A percentile compares a stretch with the other conserved stretches of the same genome.
Evolutionary conservation across 2,888 invertebrate genomes (phyloP).

Genomic region (Scaptomyza polygonia): DNA sequence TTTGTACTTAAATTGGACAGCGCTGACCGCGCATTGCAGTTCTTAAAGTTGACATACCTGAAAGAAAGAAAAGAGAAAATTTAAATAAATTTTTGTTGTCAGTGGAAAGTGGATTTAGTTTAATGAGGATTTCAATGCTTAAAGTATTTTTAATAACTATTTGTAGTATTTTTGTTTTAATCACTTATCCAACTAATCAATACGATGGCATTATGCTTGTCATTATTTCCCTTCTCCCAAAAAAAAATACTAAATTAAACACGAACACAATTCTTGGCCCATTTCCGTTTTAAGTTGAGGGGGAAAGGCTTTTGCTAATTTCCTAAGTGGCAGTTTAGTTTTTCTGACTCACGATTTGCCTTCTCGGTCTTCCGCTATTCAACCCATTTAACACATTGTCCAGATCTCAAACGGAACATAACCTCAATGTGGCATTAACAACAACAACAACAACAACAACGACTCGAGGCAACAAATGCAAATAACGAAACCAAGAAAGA

Average conservation of each 20-base stretch:
- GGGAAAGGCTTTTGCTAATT: constrained; percentile 41
- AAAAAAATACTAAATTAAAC: too few relatives aligned
- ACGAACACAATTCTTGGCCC: too few relatives aligned
- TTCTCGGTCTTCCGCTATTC: constrained; percentile 28
- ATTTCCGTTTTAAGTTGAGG: too few relatives aligned
- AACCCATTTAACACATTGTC: constrained; percentile 77
- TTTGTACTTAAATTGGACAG: constrained; percentile 53
- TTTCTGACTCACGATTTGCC: constrained; percentile 20
- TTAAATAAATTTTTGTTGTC: constrained; percentile 34
- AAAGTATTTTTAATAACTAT: too few relatives aligned
- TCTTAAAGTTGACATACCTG: constrained; percentile 67
- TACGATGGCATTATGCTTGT: too few relatives aligned
- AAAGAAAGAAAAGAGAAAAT: constrained; percentile 39
- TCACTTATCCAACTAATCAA: too few relatives aligned
- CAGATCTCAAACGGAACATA: constrained; percentile 56
- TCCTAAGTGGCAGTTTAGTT: constrained; percentile 50
- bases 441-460: constrained; percentile 21
- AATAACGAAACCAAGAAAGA: constrained; percentile 18
- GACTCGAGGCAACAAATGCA: constrained; percentile 24
- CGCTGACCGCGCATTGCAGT: constrained; percentile 58
- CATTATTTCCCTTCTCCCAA: too few relatives aligned
- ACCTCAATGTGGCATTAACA: constrained; percentile 55
- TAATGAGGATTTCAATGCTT: background rate
- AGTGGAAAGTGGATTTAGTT: constrained; percentile 5
- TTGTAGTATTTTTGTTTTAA: too few relatives aligned